A percentile compares a stretch with the other conserved stretches of the same genome.
These are phyloP conservation scores for Hippasteria phrygiana DNA, from an alignment of 53 echinoderm and acorn worm genomes.

Conservation along the genomic window DNA sequence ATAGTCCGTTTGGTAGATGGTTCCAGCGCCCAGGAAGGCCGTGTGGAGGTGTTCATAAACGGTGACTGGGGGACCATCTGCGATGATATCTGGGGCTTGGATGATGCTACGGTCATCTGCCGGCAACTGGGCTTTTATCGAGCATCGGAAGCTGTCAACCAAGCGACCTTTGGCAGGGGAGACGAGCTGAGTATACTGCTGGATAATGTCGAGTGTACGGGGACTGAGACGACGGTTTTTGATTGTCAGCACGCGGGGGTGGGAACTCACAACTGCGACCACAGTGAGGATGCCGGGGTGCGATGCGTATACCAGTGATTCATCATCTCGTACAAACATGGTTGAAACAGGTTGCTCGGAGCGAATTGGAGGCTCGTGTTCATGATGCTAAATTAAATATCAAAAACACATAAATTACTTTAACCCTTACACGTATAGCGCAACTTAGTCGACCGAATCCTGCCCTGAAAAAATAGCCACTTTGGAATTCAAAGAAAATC, in stretches of 20 bases:
- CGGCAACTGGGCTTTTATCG: conserved; percentile 25
- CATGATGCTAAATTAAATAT: too few relatives aligned
- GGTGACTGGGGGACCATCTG: conserved; percentile 41
- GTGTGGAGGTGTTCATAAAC: conserved; percentile 12
- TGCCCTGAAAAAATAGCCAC: too few relatives aligned
- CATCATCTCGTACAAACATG: too few relatives aligned
- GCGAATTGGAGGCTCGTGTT: too few relatives aligned
- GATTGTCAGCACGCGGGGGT: conserved; percentile 1
- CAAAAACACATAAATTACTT: too few relatives aligned
- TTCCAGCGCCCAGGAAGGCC: background rate
- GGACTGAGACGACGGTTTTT: conserved; percentile 1
- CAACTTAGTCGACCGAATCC: too few relatives aligned
- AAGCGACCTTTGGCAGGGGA: conserved; percentile 29
- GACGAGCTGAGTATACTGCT: background rate
- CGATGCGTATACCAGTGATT: background rate
- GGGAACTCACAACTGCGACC: conserved; percentile 19
- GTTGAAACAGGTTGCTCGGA: too few relatives aligned
- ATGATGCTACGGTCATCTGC: too few relatives aligned
- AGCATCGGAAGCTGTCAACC: background rate
- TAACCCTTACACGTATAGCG: too few relatives aligned
- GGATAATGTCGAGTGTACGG: conserved; percentile 30
- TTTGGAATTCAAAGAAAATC: too few relatives aligned
- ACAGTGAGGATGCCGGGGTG: conserved; percentile 37
- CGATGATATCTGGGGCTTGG: too few relatives aligned
- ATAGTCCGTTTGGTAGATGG: too few relatives aligned